Evolutionary conservation across 2,888 invertebrate species (phyloP), one percentile per base, ranked within the genome.

Genomic region (Clepsis dumicolana): DNA sequence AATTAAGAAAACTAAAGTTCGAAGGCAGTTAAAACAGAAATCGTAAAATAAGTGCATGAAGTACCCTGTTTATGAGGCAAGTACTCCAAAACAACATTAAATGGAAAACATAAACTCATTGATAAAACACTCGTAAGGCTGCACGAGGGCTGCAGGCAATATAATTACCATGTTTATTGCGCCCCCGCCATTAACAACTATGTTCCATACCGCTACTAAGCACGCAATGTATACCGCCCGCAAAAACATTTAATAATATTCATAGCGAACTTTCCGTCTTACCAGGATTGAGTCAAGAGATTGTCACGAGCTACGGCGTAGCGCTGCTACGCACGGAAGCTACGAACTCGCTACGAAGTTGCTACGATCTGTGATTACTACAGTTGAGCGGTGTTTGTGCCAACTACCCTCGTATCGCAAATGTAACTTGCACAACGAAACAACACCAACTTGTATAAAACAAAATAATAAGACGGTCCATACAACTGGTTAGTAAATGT

Each of bases 81-180:
- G 16, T 16, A 16, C 41, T 44, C 21, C 21, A 21, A 48, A 48
- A 21, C 21, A 48, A 21, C 48, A 21, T 12, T 21, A 48, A 48
- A 18, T 48, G 10, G 48, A 21, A 21, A 48, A 48, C 48, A 48
- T 48, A 8, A 48, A 48, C 48, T 48, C 48, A 48, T 48, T 48
- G 48, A 48, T 21, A 21, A 44, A 48, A 48, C 48, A 21, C 48
- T 48, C 21, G 48, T 18, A 21, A 41, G 21, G 24, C 56, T 32
- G 56, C 35, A 56, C 32, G 56, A 14, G 48, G 54, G 12, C 54
- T 56, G 56, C 32, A 54, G 29, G 18, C 54, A 56, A 56, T 56
- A 56, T 35, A 56, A 56, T 56, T 56, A 56, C 56, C 54, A 54
- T 56, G 32, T 56, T 56, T 56, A 56, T 56, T 56, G 56, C 56